These are phyloP conservation scores for Triops cancriformis DNA, from an alignment of 1,140 invertebrate species.

Conservation along the genomic window DNA sequence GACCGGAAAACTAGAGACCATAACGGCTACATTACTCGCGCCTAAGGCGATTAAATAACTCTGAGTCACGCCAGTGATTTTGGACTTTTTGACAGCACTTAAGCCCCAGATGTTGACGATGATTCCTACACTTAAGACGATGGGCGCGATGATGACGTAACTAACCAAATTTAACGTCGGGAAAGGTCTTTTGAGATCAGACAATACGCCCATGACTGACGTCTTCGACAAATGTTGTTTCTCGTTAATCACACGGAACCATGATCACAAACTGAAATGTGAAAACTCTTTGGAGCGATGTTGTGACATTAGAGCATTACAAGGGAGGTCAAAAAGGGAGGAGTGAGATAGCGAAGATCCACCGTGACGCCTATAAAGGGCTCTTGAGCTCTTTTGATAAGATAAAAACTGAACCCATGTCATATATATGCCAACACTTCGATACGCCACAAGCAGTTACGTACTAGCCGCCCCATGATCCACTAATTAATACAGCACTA, in stretches of 20 bases:
- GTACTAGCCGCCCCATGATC: neutral
- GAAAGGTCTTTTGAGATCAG: neutral
- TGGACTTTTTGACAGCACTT: neutral
- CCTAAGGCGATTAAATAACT: conserved; percentile 21
- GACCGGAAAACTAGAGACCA: neutral
- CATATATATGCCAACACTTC: neutral
- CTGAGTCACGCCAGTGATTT: conserved; percentile 15
- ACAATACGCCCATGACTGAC: neutral
- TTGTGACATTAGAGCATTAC: neutral
- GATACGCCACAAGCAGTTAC: neutral
- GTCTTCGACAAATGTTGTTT: neutral
- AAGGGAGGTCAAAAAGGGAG: neutral
- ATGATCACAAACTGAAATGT: neutral
- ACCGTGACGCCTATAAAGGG: neutral
- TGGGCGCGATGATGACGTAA: conserved; percentile 21
- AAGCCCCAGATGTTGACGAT: conserved; percentile 22
- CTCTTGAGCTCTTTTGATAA: neutral
- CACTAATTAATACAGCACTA: neutral
- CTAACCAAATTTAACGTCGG: neutral
- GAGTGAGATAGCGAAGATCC: neutral
- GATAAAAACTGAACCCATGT: neutral
- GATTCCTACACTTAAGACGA: conserved; percentile 20
- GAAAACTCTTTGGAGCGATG: neutral
- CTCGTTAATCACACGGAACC: neutral
- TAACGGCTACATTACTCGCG: conserved; percentile 1